Percentiles rank a stretch among this genome's conserved stretches.
Evolutionary conservation across 53 echinoderm and acorn worm species (phyloP).

Genomic region (Zoroaster sp.): DNA sequence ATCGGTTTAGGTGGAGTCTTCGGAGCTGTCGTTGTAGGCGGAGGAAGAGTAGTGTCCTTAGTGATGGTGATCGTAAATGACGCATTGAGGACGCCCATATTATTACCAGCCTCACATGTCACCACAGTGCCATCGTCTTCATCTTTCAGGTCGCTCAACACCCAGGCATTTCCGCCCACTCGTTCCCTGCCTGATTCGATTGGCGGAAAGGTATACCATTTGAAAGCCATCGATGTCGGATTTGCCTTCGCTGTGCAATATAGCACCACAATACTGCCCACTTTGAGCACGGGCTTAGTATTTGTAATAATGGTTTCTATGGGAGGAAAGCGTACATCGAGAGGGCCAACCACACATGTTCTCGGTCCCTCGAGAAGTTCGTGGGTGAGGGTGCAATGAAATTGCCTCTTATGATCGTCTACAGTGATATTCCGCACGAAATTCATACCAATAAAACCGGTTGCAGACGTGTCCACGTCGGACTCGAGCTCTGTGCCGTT

Average conservation of each 20-base stretch:
- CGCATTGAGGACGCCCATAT: background rate
- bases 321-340: conserved; percentile 67
- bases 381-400: conserved; percentile 56
- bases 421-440: background rate
- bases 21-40: no score
- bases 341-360: conserved; percentile 46
- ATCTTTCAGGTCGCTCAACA: background rate
- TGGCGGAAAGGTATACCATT: conserved; percentile 42
- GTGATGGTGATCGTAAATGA: background rate
- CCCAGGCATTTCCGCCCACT: background rate
- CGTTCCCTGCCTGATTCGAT: background rate
- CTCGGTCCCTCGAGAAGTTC: conserved; percentile 28
- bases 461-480: background rate
- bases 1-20: no score
- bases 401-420: conserved; percentile 39
- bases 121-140: conserved; percentile 23
- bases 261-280: background rate
- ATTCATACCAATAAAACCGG: background rate
- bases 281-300: background rate
- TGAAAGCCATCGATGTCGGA: conserved; percentile 18
- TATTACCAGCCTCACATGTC: conserved; percentile 10
- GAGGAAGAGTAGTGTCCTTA: background rate
- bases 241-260: conserved; percentile 40
- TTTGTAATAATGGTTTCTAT: background rate
- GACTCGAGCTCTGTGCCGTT: background rate